Evolutionary conservation across 2,797 vertebrate species (phyloP), one percentile per base, ranked within the genome.

Genomic region (Pseudochirops cupreus): DNA sequence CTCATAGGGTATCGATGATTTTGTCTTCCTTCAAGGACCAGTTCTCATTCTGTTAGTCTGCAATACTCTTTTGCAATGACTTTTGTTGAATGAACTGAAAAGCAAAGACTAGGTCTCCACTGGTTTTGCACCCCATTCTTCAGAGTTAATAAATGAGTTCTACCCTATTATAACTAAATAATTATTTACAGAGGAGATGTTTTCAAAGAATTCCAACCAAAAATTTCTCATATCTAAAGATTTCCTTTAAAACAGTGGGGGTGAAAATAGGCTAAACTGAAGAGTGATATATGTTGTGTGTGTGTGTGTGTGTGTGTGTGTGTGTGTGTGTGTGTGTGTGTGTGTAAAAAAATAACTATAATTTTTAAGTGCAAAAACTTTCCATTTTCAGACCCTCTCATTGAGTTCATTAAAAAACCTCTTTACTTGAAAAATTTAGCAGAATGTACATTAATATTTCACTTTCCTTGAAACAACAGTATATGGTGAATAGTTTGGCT

Each of bases 141-240:
- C 0, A 0, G 29, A 5, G 26, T 91, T 29, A 52, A 4, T 3
- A 91, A 31, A 31, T 2, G 2, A 59, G 28, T 92, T 92, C 53
- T 1, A 1, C 31, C 6, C 29, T 28, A 5, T 12, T 52, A 28
- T 39, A 56, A 9, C 59, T 82, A 29, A 5, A 0, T 4, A 59
- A 54, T 11, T 56, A 67, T 53, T 94, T 52, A 74, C 7, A 14
- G 56, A 93, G 3, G 24, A 57, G 52, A 93, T 53, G 53, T 4
- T 90, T 55, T n/a, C 14, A 39, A 53, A 18, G 2, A 96, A 95
- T 74, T 94, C 54, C 50, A 50, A 96, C 92, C 58, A 91, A 90
- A 21, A n/a, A 59, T 74, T 59, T 90, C 91, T 92, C 89, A n/a
- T 46, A 39, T 56, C 50, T 58, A 62, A 89, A 93, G 92, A 96